phyloP scores from a whole-genome alignment of 1,140 invertebrate genomes.

The Trigoniulus corallinus region DNA sequence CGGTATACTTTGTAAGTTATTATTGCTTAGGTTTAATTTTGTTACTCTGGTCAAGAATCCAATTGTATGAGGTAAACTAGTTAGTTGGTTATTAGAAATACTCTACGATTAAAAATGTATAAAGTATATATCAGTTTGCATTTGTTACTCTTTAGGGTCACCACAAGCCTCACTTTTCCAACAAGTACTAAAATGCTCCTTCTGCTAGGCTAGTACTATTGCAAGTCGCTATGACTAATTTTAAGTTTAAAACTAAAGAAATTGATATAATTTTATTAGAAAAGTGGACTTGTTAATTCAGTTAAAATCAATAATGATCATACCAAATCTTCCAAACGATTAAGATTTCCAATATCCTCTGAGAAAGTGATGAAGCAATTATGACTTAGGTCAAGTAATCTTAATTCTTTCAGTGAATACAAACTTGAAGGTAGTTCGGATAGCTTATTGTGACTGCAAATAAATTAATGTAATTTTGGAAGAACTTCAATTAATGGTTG shows the following conservation, averaged over 20 bases:
- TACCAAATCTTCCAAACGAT: constrained; percentile 29
- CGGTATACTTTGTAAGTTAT: constrained; percentile 35
- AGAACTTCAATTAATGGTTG: constrained; percentile 24
- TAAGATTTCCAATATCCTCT: constrained; percentile 25
- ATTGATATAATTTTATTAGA: no score
- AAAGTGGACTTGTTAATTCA: no score
- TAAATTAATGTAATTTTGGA: constrained; percentile 37
- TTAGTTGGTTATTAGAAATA: constrained; percentile 37
- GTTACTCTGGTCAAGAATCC: constrained; percentile 38
- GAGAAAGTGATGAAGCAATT: constrained; percentile 23
- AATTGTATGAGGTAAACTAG: constrained; percentile 34
- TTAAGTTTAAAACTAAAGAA: no score
- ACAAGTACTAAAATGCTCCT: no score
- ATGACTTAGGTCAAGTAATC: constrained; percentile 22
- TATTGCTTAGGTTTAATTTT: constrained; percentile 38
- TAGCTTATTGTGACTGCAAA: constrained; percentile 29
- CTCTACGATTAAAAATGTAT: not conserved
- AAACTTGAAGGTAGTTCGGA: constrained; percentile 21
- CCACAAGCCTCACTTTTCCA: no score
- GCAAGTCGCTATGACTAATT: no score
- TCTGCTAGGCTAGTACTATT: no score
- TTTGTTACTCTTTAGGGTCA: no score
- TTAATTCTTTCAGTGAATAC: constrained; percentile 19
- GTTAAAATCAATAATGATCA: constrained; percentile 7
- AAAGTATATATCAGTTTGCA: constrained; percentile 10